Evolutionary conservation across 2,888 invertebrate genomes (phyloP).

Genomic region (Perdita meconis): DNA sequence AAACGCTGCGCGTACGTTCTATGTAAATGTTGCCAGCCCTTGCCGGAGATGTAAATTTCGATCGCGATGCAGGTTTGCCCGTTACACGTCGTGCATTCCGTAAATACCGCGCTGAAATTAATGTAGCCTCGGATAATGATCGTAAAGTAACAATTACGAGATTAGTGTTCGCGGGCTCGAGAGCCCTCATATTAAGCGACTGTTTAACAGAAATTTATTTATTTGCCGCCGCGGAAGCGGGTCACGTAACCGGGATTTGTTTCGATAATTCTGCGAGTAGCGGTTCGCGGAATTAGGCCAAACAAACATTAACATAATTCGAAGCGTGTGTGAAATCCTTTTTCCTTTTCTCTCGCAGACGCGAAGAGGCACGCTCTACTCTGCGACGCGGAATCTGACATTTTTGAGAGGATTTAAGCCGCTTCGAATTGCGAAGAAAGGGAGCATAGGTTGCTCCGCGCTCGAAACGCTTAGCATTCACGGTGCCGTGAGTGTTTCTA

Average conservation of each 20-base stretch:
- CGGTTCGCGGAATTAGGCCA: not conserved
- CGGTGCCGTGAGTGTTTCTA: not conserved
- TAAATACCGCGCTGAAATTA: not conserved
- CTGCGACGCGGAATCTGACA: too few relatives aligned
- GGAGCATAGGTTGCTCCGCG: too few relatives aligned
- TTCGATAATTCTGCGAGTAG: not conserved
- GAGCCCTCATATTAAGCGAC: too few relatives aligned
- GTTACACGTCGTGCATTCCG: not conserved
- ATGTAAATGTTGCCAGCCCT: conserved; percentile 22
- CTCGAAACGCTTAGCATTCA: conserved; percentile 1
- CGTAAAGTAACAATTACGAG: too few relatives aligned
- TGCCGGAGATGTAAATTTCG: conserved; percentile 20
- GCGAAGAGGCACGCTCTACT: too few relatives aligned
- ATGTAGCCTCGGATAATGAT: not conserved
- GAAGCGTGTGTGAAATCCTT: not conserved
- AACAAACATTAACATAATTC: not conserved
- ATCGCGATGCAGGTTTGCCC: not conserved
- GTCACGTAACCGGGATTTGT: not conserved
- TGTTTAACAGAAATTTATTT: not conserved
- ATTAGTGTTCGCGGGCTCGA: too few relatives aligned
- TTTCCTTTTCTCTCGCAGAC: too few relatives aligned
- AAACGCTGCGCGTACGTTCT: not conserved
- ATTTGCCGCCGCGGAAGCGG: not conserved
- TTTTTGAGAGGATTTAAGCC: too few relatives aligned
- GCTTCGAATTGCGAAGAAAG: too few relatives aligned